phyloP scores from a whole-genome alignment of 2,113 vertebrate genomes.

The Stigmatopora argus region DNA sequence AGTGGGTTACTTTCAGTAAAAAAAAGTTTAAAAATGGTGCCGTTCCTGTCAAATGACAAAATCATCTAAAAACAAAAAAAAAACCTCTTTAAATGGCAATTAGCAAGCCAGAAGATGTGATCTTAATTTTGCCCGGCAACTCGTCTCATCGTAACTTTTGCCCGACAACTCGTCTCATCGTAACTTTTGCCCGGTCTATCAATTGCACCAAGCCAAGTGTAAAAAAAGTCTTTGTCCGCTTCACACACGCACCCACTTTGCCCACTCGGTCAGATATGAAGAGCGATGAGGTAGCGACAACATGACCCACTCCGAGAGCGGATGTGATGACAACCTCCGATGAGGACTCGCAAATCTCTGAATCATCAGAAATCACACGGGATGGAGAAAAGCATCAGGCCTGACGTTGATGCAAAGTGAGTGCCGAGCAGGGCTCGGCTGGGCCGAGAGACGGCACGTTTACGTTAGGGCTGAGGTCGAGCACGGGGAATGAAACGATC shows the following conservation, averaged over 20 bases:
- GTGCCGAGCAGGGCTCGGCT: conserved; percentile 44
- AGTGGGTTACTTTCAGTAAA: too few relatives aligned
- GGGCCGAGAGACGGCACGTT: conserved; percentile 25
- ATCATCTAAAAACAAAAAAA: neutral
- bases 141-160: conserved; percentile 10
- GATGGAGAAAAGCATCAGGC: conserved; percentile 41
- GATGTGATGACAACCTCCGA: conserved; percentile 54
- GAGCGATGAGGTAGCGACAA: conserved; percentile 21
- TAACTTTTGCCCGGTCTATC: conserved; percentile 24
- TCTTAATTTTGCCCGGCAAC: conserved; percentile 1
- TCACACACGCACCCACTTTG: conserved; percentile 17
- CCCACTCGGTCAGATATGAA: conserved; percentile 18
- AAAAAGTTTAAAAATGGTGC: too few relatives aligned
- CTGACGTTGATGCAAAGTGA: conserved; percentile 61
- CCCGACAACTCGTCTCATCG: neutral
- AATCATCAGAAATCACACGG: conserved; percentile 60
- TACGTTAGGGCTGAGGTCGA: conserved; percentile 25
- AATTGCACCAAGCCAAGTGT: conserved; percentile 17
- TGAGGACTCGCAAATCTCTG: conserved; percentile 47
- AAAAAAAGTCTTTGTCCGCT: conserved; percentile 11
- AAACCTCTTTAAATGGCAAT: neutral
- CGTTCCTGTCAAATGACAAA: neutral
- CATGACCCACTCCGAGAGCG: conserved; percentile 30
- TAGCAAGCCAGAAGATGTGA: neutral
- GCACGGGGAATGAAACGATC: conserved; percentile 27